These are phyloP conservation scores for Tetrao urogallus DNA, from an alignment of 2,113 vertebrate species.

Conservation along the genomic window DNA sequence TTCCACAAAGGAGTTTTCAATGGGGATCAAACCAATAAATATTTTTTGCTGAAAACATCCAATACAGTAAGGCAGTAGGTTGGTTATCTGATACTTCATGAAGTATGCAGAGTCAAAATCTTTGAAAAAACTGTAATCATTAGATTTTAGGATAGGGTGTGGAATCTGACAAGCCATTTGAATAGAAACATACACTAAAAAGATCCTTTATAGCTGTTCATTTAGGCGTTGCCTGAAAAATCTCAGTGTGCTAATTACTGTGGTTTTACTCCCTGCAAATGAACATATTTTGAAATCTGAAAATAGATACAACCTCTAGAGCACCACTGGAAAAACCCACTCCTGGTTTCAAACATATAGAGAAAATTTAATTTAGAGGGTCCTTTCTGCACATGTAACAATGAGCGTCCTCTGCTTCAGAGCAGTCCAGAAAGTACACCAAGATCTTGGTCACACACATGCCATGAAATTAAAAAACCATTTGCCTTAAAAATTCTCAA, in stretches of 20 bases:
- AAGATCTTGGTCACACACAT: background rate
- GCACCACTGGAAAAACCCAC: background rate
- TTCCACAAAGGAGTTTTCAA: background rate
- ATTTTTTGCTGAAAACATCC: background rate
- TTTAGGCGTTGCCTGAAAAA: background rate
- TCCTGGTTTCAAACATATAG: background rate
- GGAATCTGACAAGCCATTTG: background rate
- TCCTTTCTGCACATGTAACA: background rate
- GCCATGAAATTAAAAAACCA: background rate
- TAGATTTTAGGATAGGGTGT: background rate
- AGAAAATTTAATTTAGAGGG: background rate
- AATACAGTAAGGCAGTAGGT: background rate
- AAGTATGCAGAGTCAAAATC: background rate
- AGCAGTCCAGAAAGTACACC: background rate
- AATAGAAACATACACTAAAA: background rate
- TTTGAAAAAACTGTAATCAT: background rate
- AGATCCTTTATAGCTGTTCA: background rate
- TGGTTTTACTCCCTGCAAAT: background rate
- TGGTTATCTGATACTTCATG: background rate
- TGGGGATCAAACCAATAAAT: background rate
- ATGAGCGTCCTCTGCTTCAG: background rate
- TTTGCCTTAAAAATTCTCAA: conserved; percentile 14
- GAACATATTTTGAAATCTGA: background rate
- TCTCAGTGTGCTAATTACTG: background rate
- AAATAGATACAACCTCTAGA: background rate